These are phyloP conservation scores for Mormyrus proboscirostris DNA, from an alignment of 2,797 vertebrate genomes.

Conservation along the genomic window DNA sequence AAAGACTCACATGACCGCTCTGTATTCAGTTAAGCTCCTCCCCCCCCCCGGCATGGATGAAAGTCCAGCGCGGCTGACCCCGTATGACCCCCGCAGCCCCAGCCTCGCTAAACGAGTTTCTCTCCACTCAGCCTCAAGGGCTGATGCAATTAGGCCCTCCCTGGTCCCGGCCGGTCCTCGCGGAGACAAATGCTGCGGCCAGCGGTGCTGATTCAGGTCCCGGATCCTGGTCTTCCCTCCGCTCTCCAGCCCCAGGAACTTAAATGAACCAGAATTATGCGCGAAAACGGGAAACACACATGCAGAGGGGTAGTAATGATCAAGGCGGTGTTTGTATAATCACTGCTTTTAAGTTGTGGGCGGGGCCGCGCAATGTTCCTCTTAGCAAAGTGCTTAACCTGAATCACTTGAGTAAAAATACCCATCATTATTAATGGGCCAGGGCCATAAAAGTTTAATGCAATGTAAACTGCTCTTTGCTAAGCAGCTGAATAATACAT, in stretches of 20 bases:
- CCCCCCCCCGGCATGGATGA: neutral
- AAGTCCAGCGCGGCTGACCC: neutral
- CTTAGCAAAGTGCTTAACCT: slow-evolving; percentile 7
- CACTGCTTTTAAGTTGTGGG: neutral
- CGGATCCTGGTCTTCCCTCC: no score
- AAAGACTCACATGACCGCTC: slow-evolving; percentile 3
- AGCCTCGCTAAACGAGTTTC: slow-evolving; percentile 3
- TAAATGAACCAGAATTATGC: neutral
- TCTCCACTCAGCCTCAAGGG: neutral
- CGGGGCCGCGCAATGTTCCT: neutral
- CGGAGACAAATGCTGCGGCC: neutral
- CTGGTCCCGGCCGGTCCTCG: neutral
- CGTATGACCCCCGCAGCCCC: neutral
- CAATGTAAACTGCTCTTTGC: slow-evolving; percentile 5
- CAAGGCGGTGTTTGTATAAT: neutral
- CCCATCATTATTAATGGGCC: neutral
- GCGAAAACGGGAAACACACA: neutral
- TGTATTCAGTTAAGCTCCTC: slow-evolving; percentile 8
- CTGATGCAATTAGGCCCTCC: slow-evolving; percentile 4
- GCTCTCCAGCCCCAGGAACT: neutral
- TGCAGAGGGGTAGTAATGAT: neutral
- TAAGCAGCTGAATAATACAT: neutral
- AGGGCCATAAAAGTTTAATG: neutral
- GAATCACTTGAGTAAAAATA: slow-evolving; percentile 10
- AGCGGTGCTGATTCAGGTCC: neutral